Conservation (phyloP, 2,113 vertebrate species). For the Ceyx melanurus region DNA sequence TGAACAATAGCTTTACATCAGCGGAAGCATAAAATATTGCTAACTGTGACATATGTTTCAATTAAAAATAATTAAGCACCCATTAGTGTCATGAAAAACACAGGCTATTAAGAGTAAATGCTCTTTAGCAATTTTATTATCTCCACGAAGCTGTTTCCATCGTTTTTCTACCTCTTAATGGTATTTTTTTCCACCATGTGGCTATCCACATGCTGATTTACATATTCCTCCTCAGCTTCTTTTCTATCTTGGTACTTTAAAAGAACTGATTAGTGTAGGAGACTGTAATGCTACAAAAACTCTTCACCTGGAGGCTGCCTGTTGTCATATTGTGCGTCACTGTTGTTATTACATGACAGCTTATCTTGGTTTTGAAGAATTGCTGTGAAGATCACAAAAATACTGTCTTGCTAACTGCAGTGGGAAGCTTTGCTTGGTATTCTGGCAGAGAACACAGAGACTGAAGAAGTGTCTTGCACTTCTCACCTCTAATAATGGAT, state of each 20-base stretch:
- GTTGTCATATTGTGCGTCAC: conserved; percentile 9
- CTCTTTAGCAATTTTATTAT: not conserved
- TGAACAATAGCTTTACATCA: conserved; percentile 56
- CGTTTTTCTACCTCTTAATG: not conserved
- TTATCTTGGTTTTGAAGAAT: conserved; percentile 29
- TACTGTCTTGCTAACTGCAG: conserved; percentile 14
- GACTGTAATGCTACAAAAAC: not conserved
- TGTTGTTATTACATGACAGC: conserved; percentile 12
- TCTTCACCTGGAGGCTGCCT: conserved; percentile 40
- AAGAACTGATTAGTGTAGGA: not conserved
- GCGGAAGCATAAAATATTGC: conserved; percentile 28
- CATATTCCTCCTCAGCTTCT: not conserved
- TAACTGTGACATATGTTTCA: conserved; percentile 10
- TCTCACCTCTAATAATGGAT: not conserved
- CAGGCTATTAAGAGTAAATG: not conserved
- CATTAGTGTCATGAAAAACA: not conserved
- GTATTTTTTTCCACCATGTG: not conserved
- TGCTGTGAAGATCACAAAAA: not conserved
- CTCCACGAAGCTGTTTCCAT: not conserved
- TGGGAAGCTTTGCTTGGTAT: not conserved
- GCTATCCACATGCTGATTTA: not conserved
- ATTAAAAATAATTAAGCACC: conserved; percentile 31
- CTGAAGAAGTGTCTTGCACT: not conserved
- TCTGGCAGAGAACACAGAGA: not conserved
- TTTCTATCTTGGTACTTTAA: not conserved